phyloP scores from a whole-genome alignment of 2,888 invertebrate species.

The Meteorus colon region DNA sequence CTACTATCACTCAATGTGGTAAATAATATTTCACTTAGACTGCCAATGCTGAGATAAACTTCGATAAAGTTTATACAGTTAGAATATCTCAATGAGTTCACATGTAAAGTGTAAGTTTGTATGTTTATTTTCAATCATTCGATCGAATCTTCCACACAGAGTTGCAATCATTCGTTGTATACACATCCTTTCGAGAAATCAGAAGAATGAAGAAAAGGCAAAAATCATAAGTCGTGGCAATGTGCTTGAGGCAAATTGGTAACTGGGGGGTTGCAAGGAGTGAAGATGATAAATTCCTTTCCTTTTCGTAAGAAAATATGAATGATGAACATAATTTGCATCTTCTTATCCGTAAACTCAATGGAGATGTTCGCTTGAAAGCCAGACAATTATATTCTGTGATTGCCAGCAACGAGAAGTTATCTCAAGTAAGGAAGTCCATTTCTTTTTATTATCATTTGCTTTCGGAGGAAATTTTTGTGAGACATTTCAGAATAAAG shows the following conservation, averaged over 20 bases:
- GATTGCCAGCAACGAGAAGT: slow-evolving; percentile 36
- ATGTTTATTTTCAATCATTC: background rate
- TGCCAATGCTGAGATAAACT: background rate
- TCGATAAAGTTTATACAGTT: background rate
- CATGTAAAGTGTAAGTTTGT: background rate
- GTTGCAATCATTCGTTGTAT: background rate
- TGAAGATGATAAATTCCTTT: slow-evolving; percentile 53
- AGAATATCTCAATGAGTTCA: background rate
- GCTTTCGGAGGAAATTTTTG: too few relatives aligned
- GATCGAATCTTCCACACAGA: background rate
- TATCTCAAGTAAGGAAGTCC: background rate
- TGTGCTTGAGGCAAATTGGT: slow-evolving; percentile 53
- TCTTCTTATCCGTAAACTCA: slow-evolving; percentile 51
- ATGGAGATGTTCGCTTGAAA: slow-evolving; percentile 29
- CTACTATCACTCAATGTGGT: background rate
- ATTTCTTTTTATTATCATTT: background rate
- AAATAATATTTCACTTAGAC: background rate
- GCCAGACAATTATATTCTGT: slow-evolving; percentile 33
- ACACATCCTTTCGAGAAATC: background rate
- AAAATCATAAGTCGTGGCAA: slow-evolving; percentile 57
- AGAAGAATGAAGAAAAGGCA: slow-evolving; percentile 36
- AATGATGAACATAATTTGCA: slow-evolving; percentile 61
- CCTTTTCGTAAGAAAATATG: slow-evolving; percentile 55
- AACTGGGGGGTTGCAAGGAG: slow-evolving; percentile 44
- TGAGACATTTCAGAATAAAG: too few relatives aligned